Base-by-base conservation (phyloP, 2,797 vertebrate genomes). In the Gorsachius magnificus region DNA sequence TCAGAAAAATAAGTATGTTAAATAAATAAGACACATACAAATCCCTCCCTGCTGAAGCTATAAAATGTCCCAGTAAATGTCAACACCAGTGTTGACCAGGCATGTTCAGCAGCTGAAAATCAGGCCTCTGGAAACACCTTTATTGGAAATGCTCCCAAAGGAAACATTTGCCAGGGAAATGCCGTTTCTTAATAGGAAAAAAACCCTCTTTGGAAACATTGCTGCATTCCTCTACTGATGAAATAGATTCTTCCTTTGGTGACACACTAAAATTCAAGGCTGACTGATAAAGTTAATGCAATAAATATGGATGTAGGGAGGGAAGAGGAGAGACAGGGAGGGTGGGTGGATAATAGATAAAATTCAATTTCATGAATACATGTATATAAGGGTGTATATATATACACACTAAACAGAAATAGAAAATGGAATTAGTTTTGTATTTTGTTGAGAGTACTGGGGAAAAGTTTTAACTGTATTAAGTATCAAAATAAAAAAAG, bases 221-320 rank as follows among this genome's bases (percentile, higher is more conserved):
- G 36, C 35, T 87, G 9, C 46, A 58, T 91, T 65, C 29, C 41
- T 83, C 11, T 82, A 0, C 54, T 89, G 88, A 70, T 84, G 58
- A 89, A 92, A 89, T 46, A 66, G 29, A 69, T 72, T 83, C 43
- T 76, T 92, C 35, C 16, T 76, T 84, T 16, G 8, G 46, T 81
- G 50, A 19, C 69, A 64, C 16, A 61, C 29, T 83, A 86, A 93
- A 90, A 93, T 71, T 88, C 36, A 51, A 83, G 70, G 54, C 50
- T 90, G 43, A 46, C 54, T 93, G 92, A 94, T 90, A 79, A 86
- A 96, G 54, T 36, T 87, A 94, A 87, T 93, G 63, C 16, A 94
- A 84, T 94, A 96, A 89, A 92, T 88, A 89, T 70, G 74, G n/a
- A 87, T 89, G 63, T 45, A 33, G 33, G 19, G 51, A 93, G n/a